Percentiles rank a stretch among this genome's conserved stretches.
phyloP scores from a whole-genome alignment of 1,140 invertebrate species.

The Calycopis cecrops region DNA sequence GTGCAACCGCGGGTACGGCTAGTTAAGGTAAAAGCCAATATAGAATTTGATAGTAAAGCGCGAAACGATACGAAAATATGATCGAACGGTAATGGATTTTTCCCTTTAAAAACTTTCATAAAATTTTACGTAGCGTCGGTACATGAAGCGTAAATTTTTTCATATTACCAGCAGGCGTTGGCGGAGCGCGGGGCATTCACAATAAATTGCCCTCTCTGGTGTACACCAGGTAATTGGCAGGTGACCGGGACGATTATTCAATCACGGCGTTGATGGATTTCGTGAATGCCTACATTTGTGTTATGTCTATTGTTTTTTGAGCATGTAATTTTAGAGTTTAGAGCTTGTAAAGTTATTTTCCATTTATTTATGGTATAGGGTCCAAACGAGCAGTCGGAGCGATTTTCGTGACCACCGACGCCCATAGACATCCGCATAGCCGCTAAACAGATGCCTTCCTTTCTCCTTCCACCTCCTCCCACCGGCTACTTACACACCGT shows the following conservation, averaged over 20 bases:
- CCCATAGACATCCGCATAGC: too few species aligned
- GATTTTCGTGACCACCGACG: too few species aligned
- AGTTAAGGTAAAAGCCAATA: background rate
- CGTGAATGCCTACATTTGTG: conserved; percentile 1
- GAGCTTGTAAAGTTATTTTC: too few species aligned
- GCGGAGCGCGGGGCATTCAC: background rate
- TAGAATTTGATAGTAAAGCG: background rate
- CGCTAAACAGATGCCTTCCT: too few species aligned
- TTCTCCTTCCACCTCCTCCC: too few species aligned
- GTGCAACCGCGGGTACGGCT: too few species aligned
- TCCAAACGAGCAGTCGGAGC: too few species aligned
- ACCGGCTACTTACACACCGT: too few species aligned
- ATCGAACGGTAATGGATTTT: conserved; percentile 9
- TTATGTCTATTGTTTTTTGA: too few species aligned
- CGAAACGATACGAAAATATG: conserved; percentile 7
- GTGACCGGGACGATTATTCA: background rate
- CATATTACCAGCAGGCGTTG: background rate
- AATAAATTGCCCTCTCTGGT: background rate
- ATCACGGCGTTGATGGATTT: background rate
- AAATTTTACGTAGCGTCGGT: conserved; percentile 3
- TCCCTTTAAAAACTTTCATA: conserved; percentile 6
- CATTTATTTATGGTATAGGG: too few species aligned
- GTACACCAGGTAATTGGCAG: conserved; percentile 1
- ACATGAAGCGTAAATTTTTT: too few species aligned
- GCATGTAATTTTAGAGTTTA: too few species aligned